These are phyloP conservation scores for Burhinus oedicnemus DNA, from an alignment of 2,113 vertebrate species.

Conservation along the genomic window DNA sequence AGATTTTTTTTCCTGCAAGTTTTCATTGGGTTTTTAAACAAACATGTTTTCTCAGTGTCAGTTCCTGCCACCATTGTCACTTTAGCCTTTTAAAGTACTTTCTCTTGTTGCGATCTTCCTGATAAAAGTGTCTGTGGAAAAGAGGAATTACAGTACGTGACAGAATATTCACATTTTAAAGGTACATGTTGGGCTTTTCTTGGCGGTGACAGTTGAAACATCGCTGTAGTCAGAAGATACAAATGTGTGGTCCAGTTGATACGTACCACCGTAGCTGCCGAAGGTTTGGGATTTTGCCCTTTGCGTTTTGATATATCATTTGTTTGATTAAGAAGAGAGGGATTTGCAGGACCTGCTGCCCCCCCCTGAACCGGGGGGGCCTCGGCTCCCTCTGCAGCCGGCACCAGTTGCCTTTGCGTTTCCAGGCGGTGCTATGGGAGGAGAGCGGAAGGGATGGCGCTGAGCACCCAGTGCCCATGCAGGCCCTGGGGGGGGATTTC, in stretches of 20 bases:
- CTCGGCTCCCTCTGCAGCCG: fast-evolving
- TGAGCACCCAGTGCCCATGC: neutral
- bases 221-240: neutral
- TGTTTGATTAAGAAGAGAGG: neutral
- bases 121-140: neutral
- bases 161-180: neutral
- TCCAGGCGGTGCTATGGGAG: fast-evolving
- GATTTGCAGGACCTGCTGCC: neutral
- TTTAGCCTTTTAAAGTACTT: neutral
- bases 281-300: neutral
- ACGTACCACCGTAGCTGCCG: fast-evolving
- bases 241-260: neutral
- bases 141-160: neutral
- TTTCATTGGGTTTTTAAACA: neutral
- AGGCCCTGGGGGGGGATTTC: neutral
- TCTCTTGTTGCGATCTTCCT: neutral
- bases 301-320: neutral
- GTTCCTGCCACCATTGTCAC: neutral
- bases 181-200: neutral
- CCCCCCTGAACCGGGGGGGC: fast-evolving
- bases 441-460: neutral
- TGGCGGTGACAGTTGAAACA: neutral
- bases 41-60: neutral
- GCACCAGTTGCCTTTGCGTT: neutral
- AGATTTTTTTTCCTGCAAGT: neutral